A percentile compares a stretch with the other conserved stretches of the same genome.
Evolutionary conservation across 2,888 invertebrate genomes (phyloP).

Genomic region (Acutogordius australiensis): DNA sequence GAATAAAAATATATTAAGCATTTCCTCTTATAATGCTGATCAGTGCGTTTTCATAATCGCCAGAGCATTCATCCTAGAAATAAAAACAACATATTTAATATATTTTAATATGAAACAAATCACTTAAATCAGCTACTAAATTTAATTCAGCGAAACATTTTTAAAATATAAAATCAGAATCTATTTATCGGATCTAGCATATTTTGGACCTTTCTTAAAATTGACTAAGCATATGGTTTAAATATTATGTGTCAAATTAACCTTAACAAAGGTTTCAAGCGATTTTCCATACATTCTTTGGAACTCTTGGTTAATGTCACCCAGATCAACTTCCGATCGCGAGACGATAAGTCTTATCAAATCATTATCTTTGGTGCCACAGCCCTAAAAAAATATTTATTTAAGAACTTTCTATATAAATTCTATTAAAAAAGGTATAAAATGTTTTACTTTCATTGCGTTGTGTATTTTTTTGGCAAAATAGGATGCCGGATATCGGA

Average conservation of each 20-base stretch:
- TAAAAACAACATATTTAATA: no score
- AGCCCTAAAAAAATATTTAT: not conserved
- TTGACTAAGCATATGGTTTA: not conserved
- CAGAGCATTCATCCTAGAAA: slow-evolving; percentile 3
- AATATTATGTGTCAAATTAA: not conserved
- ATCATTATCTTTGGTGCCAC: not conserved
- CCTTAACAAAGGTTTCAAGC: not conserved
- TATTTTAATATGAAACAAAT: no score
- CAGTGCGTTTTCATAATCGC: slow-evolving; percentile 6
- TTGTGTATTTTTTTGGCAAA: slow-evolving; percentile 9
- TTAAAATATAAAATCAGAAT: no score
- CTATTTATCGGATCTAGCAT: no score
- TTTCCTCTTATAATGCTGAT: no score
- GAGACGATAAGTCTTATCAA: not conserved
- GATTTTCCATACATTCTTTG: not conserved
- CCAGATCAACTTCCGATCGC: not conserved
- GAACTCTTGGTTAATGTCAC: not conserved
- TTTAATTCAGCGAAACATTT: no score
- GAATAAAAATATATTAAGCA: no score
- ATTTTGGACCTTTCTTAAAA: no score
- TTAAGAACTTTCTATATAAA: not conserved
- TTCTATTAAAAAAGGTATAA: not conserved
- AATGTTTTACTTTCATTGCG: not conserved
- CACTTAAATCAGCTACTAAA: no score
- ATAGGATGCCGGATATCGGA: not conserved